Conservation (phyloP, 2,113 vertebrate species). For the Perca fluviatilis region DNA sequence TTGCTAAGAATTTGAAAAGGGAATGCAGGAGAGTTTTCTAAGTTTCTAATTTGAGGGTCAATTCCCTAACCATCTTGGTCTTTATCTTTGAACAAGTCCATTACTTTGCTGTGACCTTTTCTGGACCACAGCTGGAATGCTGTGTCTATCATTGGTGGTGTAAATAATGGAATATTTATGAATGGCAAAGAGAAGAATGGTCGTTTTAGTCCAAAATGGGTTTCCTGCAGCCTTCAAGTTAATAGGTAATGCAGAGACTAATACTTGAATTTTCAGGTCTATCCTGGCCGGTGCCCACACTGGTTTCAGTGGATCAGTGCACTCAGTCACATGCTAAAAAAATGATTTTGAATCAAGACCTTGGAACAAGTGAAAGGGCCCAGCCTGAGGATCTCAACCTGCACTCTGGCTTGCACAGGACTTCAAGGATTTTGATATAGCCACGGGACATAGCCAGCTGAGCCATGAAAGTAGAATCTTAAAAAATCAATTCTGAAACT, state of each 20-base stretch:
- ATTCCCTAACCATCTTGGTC: neutral
- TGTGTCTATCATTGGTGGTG: neutral
- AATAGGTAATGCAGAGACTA: neutral
- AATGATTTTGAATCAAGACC: constrained; percentile 53
- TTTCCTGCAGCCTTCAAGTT: neutral
- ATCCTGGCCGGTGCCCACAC: neutral
- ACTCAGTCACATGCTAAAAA: constrained; percentile 11
- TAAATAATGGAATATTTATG: neutral
- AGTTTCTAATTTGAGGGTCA: neutral
- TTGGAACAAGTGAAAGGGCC: constrained; percentile 47
- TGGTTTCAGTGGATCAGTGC: neutral
- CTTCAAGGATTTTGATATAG: constrained; percentile 71
- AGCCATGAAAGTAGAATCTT: constrained; percentile 77
- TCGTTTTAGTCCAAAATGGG: neutral
- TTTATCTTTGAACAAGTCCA: neutral
- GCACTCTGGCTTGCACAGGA: constrained; percentile 55
- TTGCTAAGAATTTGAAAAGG: neutral
- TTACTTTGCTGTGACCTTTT: neutral
- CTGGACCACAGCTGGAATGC: neutral
- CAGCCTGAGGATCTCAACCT: constrained; percentile 54
- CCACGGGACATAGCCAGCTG: constrained; percentile 74
- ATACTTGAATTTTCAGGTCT: neutral
- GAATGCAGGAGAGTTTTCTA: neutral
- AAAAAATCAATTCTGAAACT: constrained; percentile 79
- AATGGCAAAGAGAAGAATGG: neutral